These are phyloP conservation scores for Micromussa lordhowensis DNA, from an alignment of 92 coral and sea anemone species.

Conservation along the genomic window DNA sequence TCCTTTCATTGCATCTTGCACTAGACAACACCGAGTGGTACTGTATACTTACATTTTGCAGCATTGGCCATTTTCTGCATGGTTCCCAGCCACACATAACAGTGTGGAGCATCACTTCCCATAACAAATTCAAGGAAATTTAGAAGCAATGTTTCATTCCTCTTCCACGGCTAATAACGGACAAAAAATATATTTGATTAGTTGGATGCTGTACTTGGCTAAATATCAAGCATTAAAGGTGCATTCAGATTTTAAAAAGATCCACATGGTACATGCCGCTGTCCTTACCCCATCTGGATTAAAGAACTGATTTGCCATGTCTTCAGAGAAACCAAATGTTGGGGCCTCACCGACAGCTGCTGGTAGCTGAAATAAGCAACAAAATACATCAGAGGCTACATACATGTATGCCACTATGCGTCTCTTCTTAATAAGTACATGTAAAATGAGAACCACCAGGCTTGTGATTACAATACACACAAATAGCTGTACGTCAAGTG, in stretches of 20 bases:
- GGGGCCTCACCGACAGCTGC: conserved; percentile 97
- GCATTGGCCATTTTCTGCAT: conserved; percentile 92
- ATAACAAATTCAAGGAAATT: conserved; percentile 88
- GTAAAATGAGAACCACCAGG: no score
- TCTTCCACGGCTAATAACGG: conserved; percentile 68
- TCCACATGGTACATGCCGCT: background rate
- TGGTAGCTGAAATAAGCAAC: conserved; percentile 73
- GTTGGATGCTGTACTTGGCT: background rate
- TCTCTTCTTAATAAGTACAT: no score
- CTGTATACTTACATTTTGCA: conserved; percentile 69
- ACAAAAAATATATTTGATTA: background rate
- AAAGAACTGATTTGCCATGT: conserved; percentile 87
- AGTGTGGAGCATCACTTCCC: conserved; percentile 86
- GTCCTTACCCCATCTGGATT: conserved; percentile 89
- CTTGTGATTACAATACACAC: no score
- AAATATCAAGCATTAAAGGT: background rate
- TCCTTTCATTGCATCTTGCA: no score
- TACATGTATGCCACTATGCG: no score
- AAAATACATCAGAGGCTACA: background rate
- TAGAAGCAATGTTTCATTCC: conserved; percentile 75
- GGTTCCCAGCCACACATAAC: conserved; percentile 90
- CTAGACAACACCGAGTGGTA: no score
- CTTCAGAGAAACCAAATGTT: conserved; percentile 97
- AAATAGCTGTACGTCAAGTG: no score
- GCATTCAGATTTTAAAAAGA: background rate